Conservation (phyloP, 2,797 vertebrate genomes). For the Coluber constrictor region DNA sequence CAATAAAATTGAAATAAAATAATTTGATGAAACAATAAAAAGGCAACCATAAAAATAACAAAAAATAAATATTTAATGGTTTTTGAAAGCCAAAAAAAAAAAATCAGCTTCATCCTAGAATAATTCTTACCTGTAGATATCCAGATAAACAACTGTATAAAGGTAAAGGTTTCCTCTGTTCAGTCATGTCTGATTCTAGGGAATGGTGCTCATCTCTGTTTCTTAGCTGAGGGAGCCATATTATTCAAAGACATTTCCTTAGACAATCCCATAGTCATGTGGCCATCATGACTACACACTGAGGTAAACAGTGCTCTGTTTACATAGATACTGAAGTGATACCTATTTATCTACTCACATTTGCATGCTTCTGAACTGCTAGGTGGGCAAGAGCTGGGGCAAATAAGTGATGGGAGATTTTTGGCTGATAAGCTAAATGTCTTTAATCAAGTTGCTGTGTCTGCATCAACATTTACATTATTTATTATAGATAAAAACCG, state of each 20-base stretch:
- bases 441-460: background rate
- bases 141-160: background rate
- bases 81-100: background rate
- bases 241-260: background rate
- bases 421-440: background rate
- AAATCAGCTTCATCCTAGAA: background rate
- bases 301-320: background rate
- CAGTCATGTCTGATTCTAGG: background rate
- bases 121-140: background rate
- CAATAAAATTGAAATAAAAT: background rate
- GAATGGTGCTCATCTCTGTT: background rate
- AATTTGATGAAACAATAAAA: background rate
- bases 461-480: background rate
- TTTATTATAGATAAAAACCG: background rate
- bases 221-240: background rate
- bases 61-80: background rate
- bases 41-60: background rate
- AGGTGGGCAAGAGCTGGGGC: background rate
- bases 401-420: background rate
- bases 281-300: background rate
- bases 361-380: background rate
- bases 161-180: background rate
- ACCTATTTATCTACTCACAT: background rate
- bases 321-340: background rate
- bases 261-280: background rate